Base-by-base conservation (phyloP, 2,797 vertebrate species). In the Melanotaenia trifasciata region DNA sequence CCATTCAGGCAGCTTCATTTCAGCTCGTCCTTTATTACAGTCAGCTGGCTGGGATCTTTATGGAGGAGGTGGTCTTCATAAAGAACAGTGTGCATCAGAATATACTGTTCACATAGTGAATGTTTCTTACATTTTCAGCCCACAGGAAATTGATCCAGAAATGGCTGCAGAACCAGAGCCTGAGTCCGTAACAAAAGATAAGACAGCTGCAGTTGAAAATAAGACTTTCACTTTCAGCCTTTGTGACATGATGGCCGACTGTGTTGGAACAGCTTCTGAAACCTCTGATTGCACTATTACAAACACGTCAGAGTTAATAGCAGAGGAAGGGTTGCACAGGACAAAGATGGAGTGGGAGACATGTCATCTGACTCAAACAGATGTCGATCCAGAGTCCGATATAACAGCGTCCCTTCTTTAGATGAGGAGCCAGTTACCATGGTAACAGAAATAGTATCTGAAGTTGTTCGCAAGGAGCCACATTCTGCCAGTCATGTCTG, bases 381-480 rank as follows among this genome's bases (percentile, higher is more conserved):
- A 38, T 47, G 30, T 66, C 57, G 59, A 72, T 68, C 60, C 60
- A 28, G 66, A 62, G 28, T 2, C n/a, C 1, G 0, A 0, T 32
- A 43, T 33, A 71, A 65, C 40, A 40, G n/a, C 1, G 26, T 66
- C 38, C 2, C 32, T 9, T 79, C 67, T 64, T 45, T 35, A 5
- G 47, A 74, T 2, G 14, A 72, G 45, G 67, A 74, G 30, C 50
- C 36, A 0, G 45, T 14, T 3, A 33, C 33, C 24, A 11, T 2
- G 1, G 20, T 60, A 74, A 74, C 73, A 63, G 72, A 84, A 70
- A 58, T 66, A n/a, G 72, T 78, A 32, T 67, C 51, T 2, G 70
- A 74, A 16, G 40, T n/a, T 65, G 50, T 70, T 47, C 18, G 10
- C n/a, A 70, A 64, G 11, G 45, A 79, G 24, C 18, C 58, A 51